Conservation (phyloP, 1,140 invertebrate genomes). For the Propsilocerus akamusi region DNA sequence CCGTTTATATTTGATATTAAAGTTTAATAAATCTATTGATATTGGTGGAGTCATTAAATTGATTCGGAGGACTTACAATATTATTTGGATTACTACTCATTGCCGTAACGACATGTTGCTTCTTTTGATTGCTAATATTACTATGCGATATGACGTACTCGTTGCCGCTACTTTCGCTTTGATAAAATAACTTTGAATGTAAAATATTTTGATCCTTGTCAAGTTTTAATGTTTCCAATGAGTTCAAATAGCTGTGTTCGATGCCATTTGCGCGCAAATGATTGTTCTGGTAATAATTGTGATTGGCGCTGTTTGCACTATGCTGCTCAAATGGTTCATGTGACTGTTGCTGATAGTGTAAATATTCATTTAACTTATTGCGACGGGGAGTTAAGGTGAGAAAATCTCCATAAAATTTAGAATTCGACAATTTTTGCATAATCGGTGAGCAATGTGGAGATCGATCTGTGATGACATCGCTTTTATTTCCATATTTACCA, state of each 20-base stretch:
- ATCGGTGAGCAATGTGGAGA: not conserved
- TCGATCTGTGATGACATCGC: conserved; percentile 3
- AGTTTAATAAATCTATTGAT: conserved; percentile 5
- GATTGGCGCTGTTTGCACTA: not conserved
- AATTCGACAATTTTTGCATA: no score
- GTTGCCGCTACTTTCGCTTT: not conserved
- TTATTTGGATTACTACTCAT: not conserved
- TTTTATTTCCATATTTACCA: conserved; percentile 1
- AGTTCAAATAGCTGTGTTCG: not conserved
- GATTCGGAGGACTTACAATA: not conserved
- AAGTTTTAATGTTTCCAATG: not conserved
- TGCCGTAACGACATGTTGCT: not conserved
- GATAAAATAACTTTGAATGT: conserved; percentile 1
- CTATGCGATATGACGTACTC: not conserved
- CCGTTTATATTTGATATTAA: no score
- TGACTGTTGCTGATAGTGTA: not conserved
- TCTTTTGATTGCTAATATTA: not conserved
- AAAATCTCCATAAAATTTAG: conserved; percentile 14
- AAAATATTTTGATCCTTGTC: not conserved
- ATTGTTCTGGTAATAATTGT: conserved; percentile 3
- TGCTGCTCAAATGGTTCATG: not conserved
- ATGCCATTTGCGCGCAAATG: not conserved
- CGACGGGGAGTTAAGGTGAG: conserved; percentile 11
- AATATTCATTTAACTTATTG: conserved; percentile 8
- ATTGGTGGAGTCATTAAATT: conserved; percentile 3